phyloP scores from a whole-genome alignment of 2,888 invertebrate species.

The Eristalis intricaria region DNA sequence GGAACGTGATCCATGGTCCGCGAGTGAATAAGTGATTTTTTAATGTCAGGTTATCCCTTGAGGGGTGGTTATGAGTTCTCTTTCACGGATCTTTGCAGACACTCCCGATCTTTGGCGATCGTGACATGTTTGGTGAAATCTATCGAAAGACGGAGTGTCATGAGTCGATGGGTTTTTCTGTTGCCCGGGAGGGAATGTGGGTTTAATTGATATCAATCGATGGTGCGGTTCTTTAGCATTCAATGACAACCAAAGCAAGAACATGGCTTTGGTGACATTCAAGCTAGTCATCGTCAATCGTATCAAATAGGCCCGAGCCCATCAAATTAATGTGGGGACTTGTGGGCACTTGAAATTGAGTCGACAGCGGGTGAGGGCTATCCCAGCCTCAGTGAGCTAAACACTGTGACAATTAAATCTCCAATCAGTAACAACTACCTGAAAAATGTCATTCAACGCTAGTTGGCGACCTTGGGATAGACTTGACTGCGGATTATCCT shows the following conservation, averaged over 20 bases:
- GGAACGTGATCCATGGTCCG: constrained; percentile 49
- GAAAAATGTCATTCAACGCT: too few species aligned
- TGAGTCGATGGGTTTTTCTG: constrained; percentile 27
- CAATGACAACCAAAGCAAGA: neutral
- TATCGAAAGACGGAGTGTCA: constrained; percentile 27
- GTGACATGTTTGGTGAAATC: neutral
- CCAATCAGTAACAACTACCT: too few species aligned
- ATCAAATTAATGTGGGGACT: too few species aligned
- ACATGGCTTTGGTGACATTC: too few species aligned
- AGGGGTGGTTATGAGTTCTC: constrained; percentile 57
- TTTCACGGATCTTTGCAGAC: neutral
- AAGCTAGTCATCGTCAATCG: too few species aligned
- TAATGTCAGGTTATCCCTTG: constrained; percentile 72
- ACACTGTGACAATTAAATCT: too few species aligned
- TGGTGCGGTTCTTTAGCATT: neutral
- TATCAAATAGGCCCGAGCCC: too few species aligned
- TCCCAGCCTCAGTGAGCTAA: too few species aligned
- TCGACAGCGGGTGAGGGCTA: too few species aligned
- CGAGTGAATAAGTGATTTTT: constrained; percentile 72
- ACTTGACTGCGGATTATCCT: too few species aligned
- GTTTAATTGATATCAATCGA: neutral
- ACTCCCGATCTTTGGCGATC: constrained; percentile 12
- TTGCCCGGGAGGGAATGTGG: neutral
- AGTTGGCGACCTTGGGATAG: too few species aligned
- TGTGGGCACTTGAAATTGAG: too few species aligned